A percentile compares a stretch with the other conserved stretches of the same genome.
Evolutionary conservation across 1,140 invertebrate species (phyloP).

Genomic region (Lanistes nyassanus): DNA sequence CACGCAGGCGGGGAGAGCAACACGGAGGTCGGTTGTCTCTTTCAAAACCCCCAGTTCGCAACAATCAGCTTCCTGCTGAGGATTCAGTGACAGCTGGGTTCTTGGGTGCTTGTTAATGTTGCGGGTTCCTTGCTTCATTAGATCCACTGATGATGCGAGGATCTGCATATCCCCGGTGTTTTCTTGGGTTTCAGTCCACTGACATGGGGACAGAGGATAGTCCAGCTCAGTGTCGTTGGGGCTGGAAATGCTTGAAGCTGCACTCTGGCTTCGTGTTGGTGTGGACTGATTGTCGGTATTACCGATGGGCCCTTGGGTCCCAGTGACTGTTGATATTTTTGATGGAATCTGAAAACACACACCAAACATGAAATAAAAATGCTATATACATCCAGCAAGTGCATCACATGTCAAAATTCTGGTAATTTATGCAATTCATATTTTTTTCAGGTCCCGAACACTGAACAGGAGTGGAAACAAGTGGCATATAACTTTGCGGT

Average conservation of each 20-base stretch:
- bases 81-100: too few relatives aligned
- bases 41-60: too few relatives aligned
- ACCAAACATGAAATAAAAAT: not conserved
- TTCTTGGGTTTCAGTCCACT: not conserved
- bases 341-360: not conserved
- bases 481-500: constrained; percentile 16
- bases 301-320: not conserved
- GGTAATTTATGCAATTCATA: not conserved
- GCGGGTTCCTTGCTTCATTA: not conserved
- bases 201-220: not conserved
- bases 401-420: not conserved
- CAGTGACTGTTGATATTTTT: not conserved
- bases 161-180: not conserved
- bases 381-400: not conserved
- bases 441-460: not conserved
- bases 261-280: not conserved
- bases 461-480: constrained; percentile 8
- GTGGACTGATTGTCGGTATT: not conserved
- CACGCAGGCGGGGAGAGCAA: too few relatives aligned
- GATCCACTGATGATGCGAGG: not conserved
- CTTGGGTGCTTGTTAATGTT: not conserved
- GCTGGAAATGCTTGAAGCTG: too few relatives aligned
- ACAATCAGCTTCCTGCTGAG: too few relatives aligned
- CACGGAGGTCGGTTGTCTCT: too few relatives aligned
- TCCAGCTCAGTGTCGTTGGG: not conserved